These are phyloP conservation scores for Apis laboriosa DNA, from an alignment of 1,140 invertebrate species.

Conservation along the genomic window DNA sequence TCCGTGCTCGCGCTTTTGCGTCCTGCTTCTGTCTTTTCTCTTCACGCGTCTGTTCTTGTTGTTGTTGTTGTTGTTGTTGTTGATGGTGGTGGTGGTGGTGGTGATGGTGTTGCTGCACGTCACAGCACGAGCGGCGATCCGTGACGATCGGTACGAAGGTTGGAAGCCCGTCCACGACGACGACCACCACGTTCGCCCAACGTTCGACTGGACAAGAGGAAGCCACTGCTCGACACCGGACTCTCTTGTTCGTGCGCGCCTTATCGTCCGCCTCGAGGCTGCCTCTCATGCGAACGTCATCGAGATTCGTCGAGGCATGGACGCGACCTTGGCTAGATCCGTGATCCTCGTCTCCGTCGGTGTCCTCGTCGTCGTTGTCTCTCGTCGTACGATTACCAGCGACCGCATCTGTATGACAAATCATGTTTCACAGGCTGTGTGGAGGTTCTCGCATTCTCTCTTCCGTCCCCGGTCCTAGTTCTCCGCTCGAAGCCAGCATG, in stretches of 20 bases:
- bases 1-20: neutral
- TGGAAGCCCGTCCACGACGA: constrained; percentile 26
- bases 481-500: constrained; percentile 60
- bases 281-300: constrained; percentile 34
- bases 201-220: neutral
- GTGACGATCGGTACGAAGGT: constrained; percentile 14
- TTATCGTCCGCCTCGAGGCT: neutral
- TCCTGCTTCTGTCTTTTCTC: neutral
- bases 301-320: constrained; percentile 34
- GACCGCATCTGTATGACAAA: constrained; percentile 74
- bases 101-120: neutral
- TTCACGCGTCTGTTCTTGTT: neutral
- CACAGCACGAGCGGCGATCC: neutral
- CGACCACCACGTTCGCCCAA: constrained; percentile 3
- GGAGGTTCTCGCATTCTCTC: constrained; percentile 75
- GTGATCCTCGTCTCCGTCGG: constrained; percentile 57
- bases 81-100: too few species aligned
- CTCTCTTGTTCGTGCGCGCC: constrained; percentile 1
- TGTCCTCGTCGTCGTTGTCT: constrained; percentile 62
- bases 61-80: neutral
- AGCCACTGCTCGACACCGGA: neutral
- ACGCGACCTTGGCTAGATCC: constrained; percentile 26
- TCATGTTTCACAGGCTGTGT: constrained; percentile 76
- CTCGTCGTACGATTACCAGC: constrained; percentile 73
- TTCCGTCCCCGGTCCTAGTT: constrained; percentile 53